These are phyloP conservation scores for Cardiocondyla obscurior DNA, from an alignment of 1,140 invertebrate genomes.

Conservation along the genomic window DNA sequence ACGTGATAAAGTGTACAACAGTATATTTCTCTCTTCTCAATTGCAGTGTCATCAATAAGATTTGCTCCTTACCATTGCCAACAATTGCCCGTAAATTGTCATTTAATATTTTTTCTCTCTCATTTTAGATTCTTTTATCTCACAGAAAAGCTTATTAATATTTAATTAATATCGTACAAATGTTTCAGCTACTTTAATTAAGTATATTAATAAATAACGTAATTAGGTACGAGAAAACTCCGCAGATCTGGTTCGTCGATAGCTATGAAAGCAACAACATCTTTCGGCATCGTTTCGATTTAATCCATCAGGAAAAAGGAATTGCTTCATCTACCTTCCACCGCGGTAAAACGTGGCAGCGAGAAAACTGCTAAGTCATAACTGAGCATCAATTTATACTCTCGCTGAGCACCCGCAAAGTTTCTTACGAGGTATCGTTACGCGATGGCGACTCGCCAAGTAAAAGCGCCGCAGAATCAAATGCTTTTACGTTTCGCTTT, in stretches of 20 bases:
- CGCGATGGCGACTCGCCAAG: conserved; percentile 41
- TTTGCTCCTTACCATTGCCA: not conserved
- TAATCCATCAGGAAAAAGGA: conserved; percentile 11
- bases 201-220: not conserved
- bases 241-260: no score
- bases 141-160: not conserved
- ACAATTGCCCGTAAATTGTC: not conserved
- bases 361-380: conserved; percentile 43
- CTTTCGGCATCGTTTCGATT: conserved; percentile 15
- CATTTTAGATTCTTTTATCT: not conserved
- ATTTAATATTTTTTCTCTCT: not conserved
- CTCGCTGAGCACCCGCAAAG: conserved; percentile 24
- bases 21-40: not conserved
- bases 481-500: conserved; percentile 15
- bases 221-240: conserved; percentile 13
- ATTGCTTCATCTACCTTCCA: conserved; percentile 13
- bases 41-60: not conserved
- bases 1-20: not conserved
- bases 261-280: conserved; percentile 12
- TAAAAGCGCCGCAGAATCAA: conserved; percentile 27
- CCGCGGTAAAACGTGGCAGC: not conserved
- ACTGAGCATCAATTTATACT: conserved; percentile 41
- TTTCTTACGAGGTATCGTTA: conserved; percentile 34
- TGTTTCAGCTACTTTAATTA: no score
- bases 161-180: not conserved